These are phyloP conservation scores for Hucho hucho DNA, from an alignment of 2,113 vertebrate genomes.

Conservation along the genomic window DNA sequence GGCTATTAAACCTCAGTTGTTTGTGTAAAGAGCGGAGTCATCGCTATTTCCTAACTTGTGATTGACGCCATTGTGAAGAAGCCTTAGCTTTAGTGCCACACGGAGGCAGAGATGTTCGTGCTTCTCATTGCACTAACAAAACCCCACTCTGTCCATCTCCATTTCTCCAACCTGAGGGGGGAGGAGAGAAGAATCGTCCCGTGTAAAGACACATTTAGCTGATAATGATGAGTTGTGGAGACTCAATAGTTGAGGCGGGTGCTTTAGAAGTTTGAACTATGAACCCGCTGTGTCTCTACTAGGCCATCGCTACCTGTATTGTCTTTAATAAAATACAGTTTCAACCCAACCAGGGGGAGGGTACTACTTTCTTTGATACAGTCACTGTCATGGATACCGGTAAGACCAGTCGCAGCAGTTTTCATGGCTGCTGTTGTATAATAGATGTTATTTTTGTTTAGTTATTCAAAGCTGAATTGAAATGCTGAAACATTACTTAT, in stretches of 20 bases:
- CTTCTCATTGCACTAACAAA: slow-evolving; percentile 2
- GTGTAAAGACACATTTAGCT: neutral
- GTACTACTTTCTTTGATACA: slow-evolving; percentile 61
- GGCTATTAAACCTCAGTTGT: slow-evolving; percentile 46
- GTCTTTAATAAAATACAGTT: slow-evolving; percentile 70
- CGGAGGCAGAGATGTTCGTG: neutral
- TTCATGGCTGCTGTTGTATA: slow-evolving; percentile 22
- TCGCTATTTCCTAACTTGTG: neutral
- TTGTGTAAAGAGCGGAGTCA: slow-evolving; percentile 44
- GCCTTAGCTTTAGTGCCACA: slow-evolving; percentile 51
- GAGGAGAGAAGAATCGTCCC: slow-evolving; percentile 44
- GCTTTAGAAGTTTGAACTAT: slow-evolving; percentile 26
- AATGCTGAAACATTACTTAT: neutral
- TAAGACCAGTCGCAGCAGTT: neutral
- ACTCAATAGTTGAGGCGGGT: slow-evolving; percentile 22
- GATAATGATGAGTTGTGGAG: slow-evolving; percentile 30
- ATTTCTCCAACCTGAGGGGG: slow-evolving; percentile 43
- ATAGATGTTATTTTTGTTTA: slow-evolving; percentile 29
- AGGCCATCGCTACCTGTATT: slow-evolving; percentile 53
- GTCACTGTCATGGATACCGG: slow-evolving; percentile 32
- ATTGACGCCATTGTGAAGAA: slow-evolving; percentile 45
- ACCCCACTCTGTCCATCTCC: slow-evolving; percentile 32
- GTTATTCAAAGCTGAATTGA: slow-evolving; percentile 18
- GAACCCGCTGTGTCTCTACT: slow-evolving; percentile 29
- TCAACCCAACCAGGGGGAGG: slow-evolving; percentile 55